Conservation (phyloP, 1,140 invertebrate species). For the Cydia fagiglandana region DNA sequence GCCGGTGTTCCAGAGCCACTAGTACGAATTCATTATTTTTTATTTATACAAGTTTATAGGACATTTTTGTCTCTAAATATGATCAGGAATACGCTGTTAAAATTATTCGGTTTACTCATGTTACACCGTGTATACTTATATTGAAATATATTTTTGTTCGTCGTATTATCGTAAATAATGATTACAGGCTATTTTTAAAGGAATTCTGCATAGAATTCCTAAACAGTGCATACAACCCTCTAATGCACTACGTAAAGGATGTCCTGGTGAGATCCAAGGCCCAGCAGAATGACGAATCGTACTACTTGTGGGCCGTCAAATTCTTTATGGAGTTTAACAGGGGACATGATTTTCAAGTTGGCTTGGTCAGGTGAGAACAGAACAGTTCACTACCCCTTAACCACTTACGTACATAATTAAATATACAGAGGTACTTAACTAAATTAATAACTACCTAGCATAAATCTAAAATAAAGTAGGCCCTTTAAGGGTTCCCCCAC, state of each 20-base stretch:
- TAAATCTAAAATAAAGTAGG: no score
- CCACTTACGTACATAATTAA: no score
- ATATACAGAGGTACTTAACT: no score
- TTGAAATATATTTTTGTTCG: background rate
- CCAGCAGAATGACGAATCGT: slow-evolving; percentile 91
- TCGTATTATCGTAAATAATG: background rate
- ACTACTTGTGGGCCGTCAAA: slow-evolving; percentile 95
- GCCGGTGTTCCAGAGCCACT: no score
- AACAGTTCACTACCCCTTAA: slow-evolving; percentile 17
- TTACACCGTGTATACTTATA: no score
- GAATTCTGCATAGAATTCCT: slow-evolving; percentile 97
- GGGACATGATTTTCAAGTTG: slow-evolving; percentile 89
- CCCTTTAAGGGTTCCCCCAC: no score
- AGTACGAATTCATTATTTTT: no score
- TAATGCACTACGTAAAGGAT: slow-evolving; percentile 89
- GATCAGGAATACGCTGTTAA: no score
- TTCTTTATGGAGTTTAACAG: slow-evolving; percentile 99
- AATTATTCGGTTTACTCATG: no score
- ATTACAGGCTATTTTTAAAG: slow-evolving; percentile 88
- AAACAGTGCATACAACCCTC: slow-evolving; percentile 92
- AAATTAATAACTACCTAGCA: no score
- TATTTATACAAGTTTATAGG: no score
- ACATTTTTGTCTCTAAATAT: no score
- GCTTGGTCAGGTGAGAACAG: slow-evolving; percentile 88
- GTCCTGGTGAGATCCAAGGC: slow-evolving; percentile 81